Conservation (phyloP, 2,797 vertebrate species). For the Helicolenus hilgendorfi region DNA sequence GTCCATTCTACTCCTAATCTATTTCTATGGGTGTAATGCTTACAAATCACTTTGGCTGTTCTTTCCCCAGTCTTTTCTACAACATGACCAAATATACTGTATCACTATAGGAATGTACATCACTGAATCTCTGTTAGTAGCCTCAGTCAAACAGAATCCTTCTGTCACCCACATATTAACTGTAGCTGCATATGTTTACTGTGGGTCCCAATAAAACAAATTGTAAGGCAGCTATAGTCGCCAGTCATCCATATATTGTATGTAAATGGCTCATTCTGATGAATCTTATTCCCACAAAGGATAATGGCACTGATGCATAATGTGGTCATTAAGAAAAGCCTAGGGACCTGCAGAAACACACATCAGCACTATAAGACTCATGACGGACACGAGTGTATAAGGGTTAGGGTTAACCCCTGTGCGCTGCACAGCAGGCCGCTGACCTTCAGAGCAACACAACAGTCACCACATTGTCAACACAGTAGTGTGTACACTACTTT, state of each 20-base stretch:
- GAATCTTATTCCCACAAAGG: conserved; percentile 34
- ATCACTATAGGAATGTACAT: neutral
- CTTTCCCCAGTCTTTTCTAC: neutral
- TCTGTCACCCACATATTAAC: neutral
- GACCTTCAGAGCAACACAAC: conserved; percentile 58
- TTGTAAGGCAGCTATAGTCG: neutral
- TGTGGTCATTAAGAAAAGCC: conserved; percentile 56
- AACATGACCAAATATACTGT: neutral
- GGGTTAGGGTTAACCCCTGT: too few species aligned
- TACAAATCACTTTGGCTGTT: conserved; percentile 5
- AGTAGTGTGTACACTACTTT: neutral
- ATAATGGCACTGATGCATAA: conserved; percentile 66
- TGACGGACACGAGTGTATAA: neutral
- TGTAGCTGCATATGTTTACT: neutral
- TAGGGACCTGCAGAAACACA: conserved; percentile 40
- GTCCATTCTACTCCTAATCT: neutral
- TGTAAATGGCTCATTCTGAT: conserved; percentile 27
- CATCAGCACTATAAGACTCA: conserved; percentile 29
- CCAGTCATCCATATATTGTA: conserved; percentile 12
- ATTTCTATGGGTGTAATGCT: neutral
- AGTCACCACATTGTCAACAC: conserved; percentile 18
- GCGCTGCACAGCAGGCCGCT: conserved; percentile 12
- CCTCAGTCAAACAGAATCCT: neutral
- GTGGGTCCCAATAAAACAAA: neutral
- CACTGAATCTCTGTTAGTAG: neutral